Conservation (phyloP, 2,888 invertebrate species). For the Aspidiotus destructor region DNA sequence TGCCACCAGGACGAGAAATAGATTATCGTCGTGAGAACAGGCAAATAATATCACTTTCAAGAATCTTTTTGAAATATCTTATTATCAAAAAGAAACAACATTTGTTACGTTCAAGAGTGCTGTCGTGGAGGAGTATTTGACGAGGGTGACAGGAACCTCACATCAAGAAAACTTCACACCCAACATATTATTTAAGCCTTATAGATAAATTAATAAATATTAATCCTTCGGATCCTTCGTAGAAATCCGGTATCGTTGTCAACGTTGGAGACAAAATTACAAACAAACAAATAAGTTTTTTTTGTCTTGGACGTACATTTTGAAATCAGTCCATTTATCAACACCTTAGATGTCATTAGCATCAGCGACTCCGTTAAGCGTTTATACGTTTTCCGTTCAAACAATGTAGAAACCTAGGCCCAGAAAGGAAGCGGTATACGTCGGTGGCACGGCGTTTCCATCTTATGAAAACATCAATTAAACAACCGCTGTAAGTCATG, state of each 20-base stretch:
- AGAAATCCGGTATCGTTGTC: not conserved
- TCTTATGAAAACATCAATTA: not conserved
- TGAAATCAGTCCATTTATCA: not conserved
- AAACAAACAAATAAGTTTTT: not conserved
- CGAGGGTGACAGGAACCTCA: no score
- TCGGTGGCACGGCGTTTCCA: not conserved
- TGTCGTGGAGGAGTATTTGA: no score
- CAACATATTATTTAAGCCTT: no score
- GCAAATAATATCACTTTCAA: no score
- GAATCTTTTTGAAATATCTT: no score
- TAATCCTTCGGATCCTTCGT: no score
- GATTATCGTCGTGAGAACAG: no score
- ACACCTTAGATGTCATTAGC: not conserved
- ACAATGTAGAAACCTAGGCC: not conserved
- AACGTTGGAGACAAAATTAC: not conserved
- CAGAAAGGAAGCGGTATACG: not conserved
- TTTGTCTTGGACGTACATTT: not conserved
- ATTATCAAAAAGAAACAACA: no score
- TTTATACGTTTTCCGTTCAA: not conserved
- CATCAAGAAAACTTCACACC: no score
- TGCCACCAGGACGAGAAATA: no score
- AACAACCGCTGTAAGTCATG: slow-evolving; percentile 1
- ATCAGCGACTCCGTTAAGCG: not conserved
- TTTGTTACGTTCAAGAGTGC: no score
- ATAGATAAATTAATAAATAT: no score